Evolutionary conservation across 1,140 invertebrate genomes (phyloP).

Genomic region (Bombus turneri): DNA sequence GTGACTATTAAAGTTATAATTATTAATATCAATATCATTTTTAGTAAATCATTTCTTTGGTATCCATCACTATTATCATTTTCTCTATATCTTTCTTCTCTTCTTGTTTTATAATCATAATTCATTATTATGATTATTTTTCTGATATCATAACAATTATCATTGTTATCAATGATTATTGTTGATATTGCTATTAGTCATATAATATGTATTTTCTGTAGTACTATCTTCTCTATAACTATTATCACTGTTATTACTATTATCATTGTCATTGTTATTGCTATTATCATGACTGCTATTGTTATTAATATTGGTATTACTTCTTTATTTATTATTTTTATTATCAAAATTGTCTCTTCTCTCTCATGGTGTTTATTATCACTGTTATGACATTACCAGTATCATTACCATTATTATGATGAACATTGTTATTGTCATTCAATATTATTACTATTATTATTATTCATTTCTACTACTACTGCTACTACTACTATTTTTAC

Average conservation of each 20-base stretch:
- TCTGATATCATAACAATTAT: slow-evolving; percentile 32
- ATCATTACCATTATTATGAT: not conserved
- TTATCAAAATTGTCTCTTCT: slow-evolving; percentile 8
- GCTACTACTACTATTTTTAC: not conserved
- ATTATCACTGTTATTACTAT: slow-evolving; percentile 15
- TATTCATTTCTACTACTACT: not conserved
- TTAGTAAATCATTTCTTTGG: slow-evolving; percentile 23
- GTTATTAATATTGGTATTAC: slow-evolving; percentile 19
- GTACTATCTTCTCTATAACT: slow-evolving; percentile 16
- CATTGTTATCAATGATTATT: slow-evolving; percentile 40
- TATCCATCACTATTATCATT: slow-evolving; percentile 20
- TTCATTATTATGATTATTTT: slow-evolving; percentile 2
- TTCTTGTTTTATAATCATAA: slow-evolving; percentile 3
- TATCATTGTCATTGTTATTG: slow-evolving; percentile 3
- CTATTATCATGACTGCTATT: slow-evolving; percentile 1
- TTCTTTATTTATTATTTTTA: slow-evolving; percentile 34
- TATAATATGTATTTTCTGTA: not conserved
- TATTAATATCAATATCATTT: slow-evolving; percentile 41
- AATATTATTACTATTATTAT: not conserved
- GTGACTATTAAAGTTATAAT: slow-evolving; percentile 12
- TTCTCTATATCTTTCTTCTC: not conserved
- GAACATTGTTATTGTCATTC: not conserved
- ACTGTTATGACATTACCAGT: not conserved
- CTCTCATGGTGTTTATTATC: not conserved
- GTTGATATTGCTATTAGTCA: not conserved